Base-by-base conservation (phyloP, 2,888 invertebrate species). In the Tetranychus piercei region DNA sequence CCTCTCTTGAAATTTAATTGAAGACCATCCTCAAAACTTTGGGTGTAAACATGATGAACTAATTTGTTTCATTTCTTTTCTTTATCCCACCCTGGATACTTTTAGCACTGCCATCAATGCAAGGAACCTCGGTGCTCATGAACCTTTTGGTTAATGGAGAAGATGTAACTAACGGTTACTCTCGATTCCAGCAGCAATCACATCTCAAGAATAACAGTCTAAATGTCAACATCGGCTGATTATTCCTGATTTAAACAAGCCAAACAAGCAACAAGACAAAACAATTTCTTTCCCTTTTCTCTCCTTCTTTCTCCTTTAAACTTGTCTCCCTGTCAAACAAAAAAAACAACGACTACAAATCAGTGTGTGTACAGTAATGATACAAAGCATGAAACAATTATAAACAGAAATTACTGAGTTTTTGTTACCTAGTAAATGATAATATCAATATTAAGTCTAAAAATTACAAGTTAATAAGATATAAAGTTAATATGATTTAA, bases 61-160 rank as follows among this genome's bases (percentile, higher is more conserved):
- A 69, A 69, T 23, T 69, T 23, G 69, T 20, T 69, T 69, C 34
- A 20, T 69, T 69, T 69, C 69, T 23, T 23, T 23, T 69, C 20
- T 69, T 22, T 69, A n/a, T 69, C 69, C 55, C 55, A 15, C 15
- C 15, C 55, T 15, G 9, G 20, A 69, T 69, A 11, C 18, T 23
- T 23, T 9, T 69, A 69, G 69, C 69, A 69, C 69, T 69, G 69
- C 69, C 69, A 69, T 23, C 69, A 23, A 69, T 69, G 69, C 69
- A 69, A 69, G 69, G 34, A 23, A 23, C 69, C 20, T 90, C 90
- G 83, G 94, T 94, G 82, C 88, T 94, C 81, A 91, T 92, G 89
- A 94, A 94, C 86, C 88, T 94, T 80, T 87, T 94, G 85, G 90
- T 94, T 85, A 92, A 91, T 86, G 94, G 94, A 80, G 93, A 92